Evolutionary conservation across 2,888 invertebrate genomes (phyloP).

Genomic region (Caenorhabditis auriculariae): DNA sequence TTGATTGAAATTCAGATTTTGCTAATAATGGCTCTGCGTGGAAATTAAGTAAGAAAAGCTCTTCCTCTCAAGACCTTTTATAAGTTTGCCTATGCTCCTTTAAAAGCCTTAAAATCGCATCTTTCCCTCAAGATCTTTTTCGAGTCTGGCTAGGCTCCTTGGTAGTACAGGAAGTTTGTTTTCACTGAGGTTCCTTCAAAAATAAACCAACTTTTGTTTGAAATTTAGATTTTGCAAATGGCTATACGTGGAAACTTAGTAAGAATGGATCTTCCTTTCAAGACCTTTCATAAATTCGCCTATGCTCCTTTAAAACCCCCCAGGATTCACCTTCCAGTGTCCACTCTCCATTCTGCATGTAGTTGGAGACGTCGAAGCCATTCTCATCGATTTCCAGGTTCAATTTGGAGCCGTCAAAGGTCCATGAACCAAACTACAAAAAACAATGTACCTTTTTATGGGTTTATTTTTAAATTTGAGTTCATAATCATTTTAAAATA

Average conservation of each 20-base stretch:
- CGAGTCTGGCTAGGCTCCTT: no score
- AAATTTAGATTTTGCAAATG: not conserved
- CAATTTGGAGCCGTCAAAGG: conserved; percentile 51
- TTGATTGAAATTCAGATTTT: no score
- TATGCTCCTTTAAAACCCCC: no score
- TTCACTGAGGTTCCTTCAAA: conserved; percentile 28
- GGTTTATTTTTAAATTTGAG: not conserved
- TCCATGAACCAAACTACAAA: conserved; percentile 57
- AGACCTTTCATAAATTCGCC: not conserved
- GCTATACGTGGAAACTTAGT: not conserved
- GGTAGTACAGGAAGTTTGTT: conserved; percentile 41
- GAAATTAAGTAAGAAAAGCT: no score
- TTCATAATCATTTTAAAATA: no score
- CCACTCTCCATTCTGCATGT: conserved; percentile 52
- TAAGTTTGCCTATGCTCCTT: no score
- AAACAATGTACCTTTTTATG: not conserved
- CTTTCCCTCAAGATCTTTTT: no score
- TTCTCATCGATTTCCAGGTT: conserved; percentile 49
- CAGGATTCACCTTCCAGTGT: conserved; percentile 26
- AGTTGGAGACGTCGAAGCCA: conserved; percentile 49
- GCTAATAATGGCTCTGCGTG: no score
- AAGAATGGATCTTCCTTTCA: no score
- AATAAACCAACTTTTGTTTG: no score
- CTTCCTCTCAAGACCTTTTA: no score
- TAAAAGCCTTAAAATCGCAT: no score